phyloP scores from a whole-genome alignment of 2,888 invertebrate species.

The Euplagia quadripunctaria region DNA sequence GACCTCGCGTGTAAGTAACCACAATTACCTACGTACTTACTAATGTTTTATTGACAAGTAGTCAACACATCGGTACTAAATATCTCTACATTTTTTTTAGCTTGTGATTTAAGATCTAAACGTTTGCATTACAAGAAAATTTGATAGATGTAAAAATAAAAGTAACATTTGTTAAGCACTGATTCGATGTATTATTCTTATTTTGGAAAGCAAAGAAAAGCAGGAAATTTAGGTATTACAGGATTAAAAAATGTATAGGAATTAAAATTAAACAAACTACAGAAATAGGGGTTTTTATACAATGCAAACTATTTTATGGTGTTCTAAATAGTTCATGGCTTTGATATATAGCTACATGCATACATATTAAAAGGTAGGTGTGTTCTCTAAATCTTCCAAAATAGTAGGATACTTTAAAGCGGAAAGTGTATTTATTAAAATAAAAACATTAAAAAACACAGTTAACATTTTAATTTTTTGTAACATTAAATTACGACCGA shows the following conservation, averaged over 20 bases:
- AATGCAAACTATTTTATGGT: no score
- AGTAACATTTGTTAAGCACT: not conserved
- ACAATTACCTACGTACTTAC: not conserved
- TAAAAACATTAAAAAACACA: constrained; percentile 33
- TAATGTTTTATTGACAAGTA: not conserved
- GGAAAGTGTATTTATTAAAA: constrained; percentile 36
- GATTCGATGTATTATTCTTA: not conserved
- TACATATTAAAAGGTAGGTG: not conserved
- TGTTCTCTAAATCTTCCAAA: constrained; percentile 36
- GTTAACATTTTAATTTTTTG: constrained; percentile 33
- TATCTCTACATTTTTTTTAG: not conserved
- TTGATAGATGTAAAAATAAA: not conserved
- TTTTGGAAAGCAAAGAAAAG: no score
- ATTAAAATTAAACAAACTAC: no score
- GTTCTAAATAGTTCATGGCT: no score
- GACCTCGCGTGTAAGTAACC: not conserved
- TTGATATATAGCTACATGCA: no score
- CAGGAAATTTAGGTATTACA: no score
- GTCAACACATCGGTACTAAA: not conserved
- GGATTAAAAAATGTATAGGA: no score
- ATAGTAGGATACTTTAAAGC: constrained; percentile 34
- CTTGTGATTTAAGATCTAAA: not conserved
- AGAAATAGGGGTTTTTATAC: no score
- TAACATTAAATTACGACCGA: constrained; percentile 38
- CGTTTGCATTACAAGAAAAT: not conserved